Evolutionary conservation across 1,140 invertebrate genomes (phyloP), one percentile per base, ranked within the genome.

Genomic region (Monochamus saltuarius): DNA sequence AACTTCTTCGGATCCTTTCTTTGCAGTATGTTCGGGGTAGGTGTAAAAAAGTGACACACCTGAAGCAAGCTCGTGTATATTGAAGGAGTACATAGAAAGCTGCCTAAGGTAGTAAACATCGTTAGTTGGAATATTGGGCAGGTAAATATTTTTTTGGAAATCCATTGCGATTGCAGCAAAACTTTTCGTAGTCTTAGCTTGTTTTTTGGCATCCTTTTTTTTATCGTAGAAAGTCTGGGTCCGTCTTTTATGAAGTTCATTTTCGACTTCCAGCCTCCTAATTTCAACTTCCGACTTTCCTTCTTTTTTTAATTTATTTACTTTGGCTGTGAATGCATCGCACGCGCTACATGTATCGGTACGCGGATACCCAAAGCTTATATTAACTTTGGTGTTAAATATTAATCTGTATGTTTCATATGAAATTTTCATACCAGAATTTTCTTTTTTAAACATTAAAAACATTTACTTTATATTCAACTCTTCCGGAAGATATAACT

Each of bases 51-150:
- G n/a, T n/a, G n/a, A 61, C 2, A 39, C 16, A 61, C 4, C 65
- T 55, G 53, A 72, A 62, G n/a, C 67, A 29, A 7, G 60, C 70
- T 56, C 72, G 69, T 62, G 70, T 8, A 65, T 67, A 22, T 53
- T 59, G 50, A 55, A 66, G 7, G 71, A 72, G 49, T 71, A 56
- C 16, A 60, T 61, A 61, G 66, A 71, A 58, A 66, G 66, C 36
- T 66, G 65, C 40, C 57, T 14, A 7, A 73, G 43, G 45, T 61
- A n/a, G 49, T 53, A 62, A 13, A 65, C 53, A 11, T 54, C 11
- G 13, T 4, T 60, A n/a, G 65, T 58, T 17, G 70, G 13, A 8
- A 61, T 29, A 39, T 60, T 65, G 58, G 47, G 45, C 43, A 71
- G 19, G 59, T 63, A 71, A 57, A 14, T 71, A 45, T 70, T 71